Conservation (phyloP, 2,888 invertebrate genomes). For the Cremastobaeus sp. region DNA sequence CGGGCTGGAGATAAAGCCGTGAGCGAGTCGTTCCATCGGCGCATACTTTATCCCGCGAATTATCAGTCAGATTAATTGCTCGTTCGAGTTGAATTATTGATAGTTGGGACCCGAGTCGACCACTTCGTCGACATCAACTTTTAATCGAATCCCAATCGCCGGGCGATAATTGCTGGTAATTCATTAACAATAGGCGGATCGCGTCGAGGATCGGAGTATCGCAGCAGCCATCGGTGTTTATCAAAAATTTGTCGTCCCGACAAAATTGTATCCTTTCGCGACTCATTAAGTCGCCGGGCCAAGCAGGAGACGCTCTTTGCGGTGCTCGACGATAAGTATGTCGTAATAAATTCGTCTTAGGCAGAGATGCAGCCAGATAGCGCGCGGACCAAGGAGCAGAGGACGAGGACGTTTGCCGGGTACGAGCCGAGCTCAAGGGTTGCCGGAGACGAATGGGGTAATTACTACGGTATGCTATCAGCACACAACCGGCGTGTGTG, state of each 20-base stretch:
- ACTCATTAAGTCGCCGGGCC: slow-evolving; percentile 17
- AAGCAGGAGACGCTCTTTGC: slow-evolving; percentile 5
- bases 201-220: too few relatives aligned
- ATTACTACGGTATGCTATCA: slow-evolving; percentile 62
- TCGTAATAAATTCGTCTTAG: slow-evolving; percentile 69
- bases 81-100: too few relatives aligned
- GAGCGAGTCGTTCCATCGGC: too few relatives aligned
- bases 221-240: background rate
- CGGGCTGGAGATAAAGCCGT: too few relatives aligned
- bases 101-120: too few relatives aligned
- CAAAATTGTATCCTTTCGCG: slow-evolving; percentile 18
- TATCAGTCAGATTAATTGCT: too few relatives aligned
- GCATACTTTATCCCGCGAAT: too few relatives aligned
- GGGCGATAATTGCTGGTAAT: too few relatives aligned
- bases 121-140: too few relatives aligned
- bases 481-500: slow-evolving; percentile 63
- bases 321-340: slow-evolving; percentile 27
- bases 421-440: slow-evolving; percentile 63
- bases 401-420: slow-evolving; percentile 32
- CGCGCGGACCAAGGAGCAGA: slow-evolving; percentile 50
- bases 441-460: slow-evolving; percentile 67
- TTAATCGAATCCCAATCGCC: too few relatives aligned
- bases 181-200: too few relatives aligned
- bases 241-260: slow-evolving; percentile 12
- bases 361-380: slow-evolving; percentile 65